Evolutionary conservation across 2,797 vertebrate genomes (phyloP), one percentile per base, ranked within the genome.

Genomic region (Rhadinocentrus ornatus): DNA sequence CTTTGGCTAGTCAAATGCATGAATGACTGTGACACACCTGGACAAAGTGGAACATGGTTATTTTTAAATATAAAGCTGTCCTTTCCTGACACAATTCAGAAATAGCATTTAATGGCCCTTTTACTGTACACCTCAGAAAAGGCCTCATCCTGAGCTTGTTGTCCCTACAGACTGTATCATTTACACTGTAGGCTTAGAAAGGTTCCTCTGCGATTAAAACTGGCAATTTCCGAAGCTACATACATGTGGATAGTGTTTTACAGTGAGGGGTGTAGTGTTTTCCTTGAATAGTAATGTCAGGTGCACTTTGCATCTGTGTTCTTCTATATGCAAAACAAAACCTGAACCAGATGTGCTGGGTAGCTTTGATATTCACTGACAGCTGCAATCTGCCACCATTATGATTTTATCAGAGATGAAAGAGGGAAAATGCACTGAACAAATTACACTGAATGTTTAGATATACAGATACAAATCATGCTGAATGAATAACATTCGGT

Each of bases 101-200:
- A 89, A 86, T 76, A 88, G 87, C n/a, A 9, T 22, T 56, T 27
- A 50, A 34, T 58, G 86, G 48, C 84, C 88, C 72, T 83, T 82
- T 88, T 88, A 77, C 56, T 48, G 65, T 61, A 68, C 57, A 73
- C 44, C 58, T 59, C 66, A 58, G 18, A 48, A 0, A 9, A 57
- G 65, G 62, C 75, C 80, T 44, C 32, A 12, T 9, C 3, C 56
- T 55, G 24, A n/a, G 12, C 72, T 63, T 4, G 26, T 20, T 60
- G 54, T 80, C 8, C 24, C n/a, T 35, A 48, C 26, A n/a, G 10
- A 10, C 48, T 31, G 35, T 22, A 12, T 18, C 4, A 26, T 16
- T 7, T 2, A 16, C 35, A 22, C 46, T 22, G n/a, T 48, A 48
- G 41, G 31, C 20, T 18, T 31, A 26, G 41, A 48, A 31, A 34